Base-by-base conservation (phyloP, 2,113 vertebrate species). In the Electrona antarctica region DNA sequence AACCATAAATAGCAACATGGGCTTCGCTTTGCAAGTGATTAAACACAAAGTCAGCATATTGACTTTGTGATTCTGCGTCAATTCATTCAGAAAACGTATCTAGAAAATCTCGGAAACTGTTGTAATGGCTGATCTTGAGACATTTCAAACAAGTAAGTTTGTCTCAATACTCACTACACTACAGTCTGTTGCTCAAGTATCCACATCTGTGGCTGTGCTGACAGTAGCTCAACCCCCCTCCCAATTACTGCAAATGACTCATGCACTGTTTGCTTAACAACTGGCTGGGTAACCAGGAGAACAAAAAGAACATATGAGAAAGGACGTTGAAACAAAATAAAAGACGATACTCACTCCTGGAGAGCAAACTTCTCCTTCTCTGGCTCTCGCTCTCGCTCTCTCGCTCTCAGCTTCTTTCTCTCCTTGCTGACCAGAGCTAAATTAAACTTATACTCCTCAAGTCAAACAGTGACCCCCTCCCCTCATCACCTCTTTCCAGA, bases 391-490 rank as follows among this genome's bases (percentile, higher is more conserved):
- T 56, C 48, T 45, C 64, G 14, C 64, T 41, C 21, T 45, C 52
- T 21, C 29, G 1, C 52, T 56, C 48, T 45, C 64, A 75, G 70
- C 76, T 61, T 77, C 60, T 83, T 66, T 67, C 83, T 64, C 76
- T 84, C 83, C 54, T 74, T 33, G 84, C 85, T 85, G 72, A 86
- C 87, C 87, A 74, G 87, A 71, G 83, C 90, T 92, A 93, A 92
- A 89, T 94, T 92, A 92, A 93, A 91, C 88, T 81, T 90, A 81
- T 79, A 75, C 84, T 90, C 84, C 84, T 89, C 85, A 88, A 90
- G 89, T 90, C 90, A 93, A 92, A 93, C 92, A 92, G 74, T 83
- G 78, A 79, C 67, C 80, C 84, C 73, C 72, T 64, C 74, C 80
- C 77, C 72, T 80, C 81, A 86, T 79, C 80, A 69, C 80, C 90